phyloP scores from a whole-genome alignment of 1,140 invertebrate genomes.

The Heterodera schachtii region DNA sequence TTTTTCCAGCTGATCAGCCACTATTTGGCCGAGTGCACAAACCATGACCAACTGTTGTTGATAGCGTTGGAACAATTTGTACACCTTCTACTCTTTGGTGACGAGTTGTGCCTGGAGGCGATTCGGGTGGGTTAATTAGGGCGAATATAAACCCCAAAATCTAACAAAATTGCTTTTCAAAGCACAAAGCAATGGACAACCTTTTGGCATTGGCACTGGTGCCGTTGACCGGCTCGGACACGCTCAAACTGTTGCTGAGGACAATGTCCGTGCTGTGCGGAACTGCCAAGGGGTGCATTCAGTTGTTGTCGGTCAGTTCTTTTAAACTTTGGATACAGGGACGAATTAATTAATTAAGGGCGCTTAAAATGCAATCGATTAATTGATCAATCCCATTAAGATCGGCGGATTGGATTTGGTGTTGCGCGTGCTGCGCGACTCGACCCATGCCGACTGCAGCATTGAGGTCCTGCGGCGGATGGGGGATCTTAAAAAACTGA shows the following conservation, averaged over 20 bases:
- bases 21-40: conserved; percentile 34
- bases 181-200: conserved; percentile 32
- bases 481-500: too few relatives aligned
- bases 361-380: too few relatives aligned
- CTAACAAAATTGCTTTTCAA: neutral
- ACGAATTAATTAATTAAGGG: too few relatives aligned
- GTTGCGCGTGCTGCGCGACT: conserved; percentile 38
- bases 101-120: conserved; percentile 42
- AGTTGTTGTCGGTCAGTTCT: conserved; percentile 40
- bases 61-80: conserved; percentile 40
- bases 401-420: conserved; percentile 38
- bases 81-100: conserved; percentile 41
- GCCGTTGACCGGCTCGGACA: conserved; percentile 24
- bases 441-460: conserved; percentile 19
- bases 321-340: too few relatives aligned
- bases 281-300: conserved; percentile 35
- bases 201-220: conserved; percentile 29
- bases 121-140: conserved; percentile 30
- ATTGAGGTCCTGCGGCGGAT: conserved; percentile 1
- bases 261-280: conserved; percentile 39
- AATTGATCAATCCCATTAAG: neutral
- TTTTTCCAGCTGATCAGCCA: conserved; percentile 39
- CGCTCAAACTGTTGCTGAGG: conserved; percentile 34
- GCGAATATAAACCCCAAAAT: too few relatives aligned
- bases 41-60: conserved; percentile 29